A percentile compares a stretch with the other conserved stretches of the same genome.
phyloP scores from a whole-genome alignment of 1,140 invertebrate genomes.

The Arion vulgaris region DNA sequence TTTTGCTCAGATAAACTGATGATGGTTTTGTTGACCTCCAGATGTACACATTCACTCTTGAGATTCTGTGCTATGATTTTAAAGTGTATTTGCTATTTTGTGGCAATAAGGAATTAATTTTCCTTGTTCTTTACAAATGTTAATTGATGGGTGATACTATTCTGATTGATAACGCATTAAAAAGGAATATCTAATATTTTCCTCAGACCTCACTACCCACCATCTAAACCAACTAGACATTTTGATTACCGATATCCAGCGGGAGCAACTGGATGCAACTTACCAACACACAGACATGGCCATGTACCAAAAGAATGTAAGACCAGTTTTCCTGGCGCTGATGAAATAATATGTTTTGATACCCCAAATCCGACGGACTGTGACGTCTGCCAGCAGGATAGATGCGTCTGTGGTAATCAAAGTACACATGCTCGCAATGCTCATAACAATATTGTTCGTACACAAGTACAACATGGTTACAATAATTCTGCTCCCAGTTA shows the following conservation, averaged over 20 bases:
- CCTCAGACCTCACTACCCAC: constrained; percentile 10
- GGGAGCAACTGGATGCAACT: neutral
- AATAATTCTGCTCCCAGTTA: neutral
- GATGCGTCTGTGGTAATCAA: neutral
- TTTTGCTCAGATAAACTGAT: too few species aligned
- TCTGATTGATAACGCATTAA: too few species aligned
- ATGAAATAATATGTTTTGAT: neutral
- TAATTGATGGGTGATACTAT: too few species aligned
- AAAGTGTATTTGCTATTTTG: too few species aligned
- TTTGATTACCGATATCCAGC: constrained; percentile 21
- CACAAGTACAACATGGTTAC: neutral
- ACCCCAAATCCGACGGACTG: neutral
- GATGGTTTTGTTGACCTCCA: too few species aligned
- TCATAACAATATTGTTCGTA: neutral
- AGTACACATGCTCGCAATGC: neutral
- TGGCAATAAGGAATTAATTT: too few species aligned
- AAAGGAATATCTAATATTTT: too few species aligned
- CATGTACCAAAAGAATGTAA: neutral
- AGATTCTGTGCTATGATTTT: too few species aligned
- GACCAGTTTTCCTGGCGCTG: neutral
- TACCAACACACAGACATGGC: neutral
- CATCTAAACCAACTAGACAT: neutral
- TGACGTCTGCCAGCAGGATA: neutral
- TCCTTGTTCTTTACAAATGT: too few species aligned
- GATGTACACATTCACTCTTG: too few species aligned